Evolutionary conservation across 2,113 vertebrate genomes (phyloP), one percentile per base, ranked within the genome.

Genomic region (Chionomys nivalis): DNA sequence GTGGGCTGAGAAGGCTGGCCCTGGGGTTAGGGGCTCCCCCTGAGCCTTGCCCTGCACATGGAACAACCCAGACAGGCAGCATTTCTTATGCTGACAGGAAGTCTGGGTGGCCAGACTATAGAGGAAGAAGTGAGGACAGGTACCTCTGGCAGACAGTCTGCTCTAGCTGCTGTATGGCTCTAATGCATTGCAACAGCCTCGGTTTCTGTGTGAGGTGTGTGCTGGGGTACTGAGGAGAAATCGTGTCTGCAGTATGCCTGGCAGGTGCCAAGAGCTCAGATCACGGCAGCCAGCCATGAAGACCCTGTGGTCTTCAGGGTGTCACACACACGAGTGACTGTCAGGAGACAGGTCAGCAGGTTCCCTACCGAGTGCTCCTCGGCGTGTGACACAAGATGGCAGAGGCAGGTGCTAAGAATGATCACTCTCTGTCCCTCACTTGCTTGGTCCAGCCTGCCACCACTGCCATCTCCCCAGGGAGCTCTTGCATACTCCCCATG

Each of bases 391-490:
- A 0, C 2, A 7, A 76, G 58, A 61, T 17, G 58, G 8, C 14
- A 47, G 9, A 77, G 66, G 42, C 4, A 28, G 42, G 72, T 77
- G 44, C 72, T 66, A 39, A 28, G 11, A 52, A 36, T 16, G 6
- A 75, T 82, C 65, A 79, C 0, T 28, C 72, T 61, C 24, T 70
- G 26, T 8, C 55, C 72, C 24, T 73, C 19, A 0, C 73, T 55
- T 95, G 12, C 47, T 93, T 98, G 97, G 89, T n/a, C 81, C 97
- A 2, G 23, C 0, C 75, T 76, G 70, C n/a, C 36, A 7, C 76
- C 0, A 2, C 42, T 9, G 0, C 31, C 0, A 5, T 31, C 14
- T 0, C 24, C 31, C 21, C 76, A 0, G 24, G 42, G 7, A 4
- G 4, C 24, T 52, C 61, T 85, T 1, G n/a, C 26, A 10, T 0